Percentiles rank a stretch among this genome's conserved stretches.
These are phyloP conservation scores for Rachycentron canadum DNA, from an alignment of 2,797 vertebrate species.

Conservation along the genomic window DNA sequence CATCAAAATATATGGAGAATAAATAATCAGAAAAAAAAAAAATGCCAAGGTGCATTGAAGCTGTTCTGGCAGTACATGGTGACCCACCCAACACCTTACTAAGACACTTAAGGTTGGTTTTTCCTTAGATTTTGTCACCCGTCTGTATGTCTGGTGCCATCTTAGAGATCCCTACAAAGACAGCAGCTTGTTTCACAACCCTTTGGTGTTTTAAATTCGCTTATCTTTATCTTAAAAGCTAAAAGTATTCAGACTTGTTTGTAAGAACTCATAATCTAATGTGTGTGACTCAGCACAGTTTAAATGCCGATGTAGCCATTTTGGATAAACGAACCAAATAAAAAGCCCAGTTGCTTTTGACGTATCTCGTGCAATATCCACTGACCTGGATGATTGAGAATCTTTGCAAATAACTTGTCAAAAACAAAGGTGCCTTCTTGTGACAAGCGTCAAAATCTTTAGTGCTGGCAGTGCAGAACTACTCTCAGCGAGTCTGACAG, in stretches of 20 bases:
- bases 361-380: not conserved
- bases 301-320: not conserved
- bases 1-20: not conserved
- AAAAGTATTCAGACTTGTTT: not conserved
- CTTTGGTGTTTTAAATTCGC: not conserved
- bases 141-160: not conserved
- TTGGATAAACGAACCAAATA: too few relatives aligned
- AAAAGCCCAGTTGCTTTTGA: not conserved
- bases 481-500: not conserved
- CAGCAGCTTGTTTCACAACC: not conserved
- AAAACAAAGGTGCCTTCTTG: not conserved
- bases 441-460: conserved; percentile 19
- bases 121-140: not conserved
- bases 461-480: not conserved
- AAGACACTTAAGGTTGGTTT: not conserved
- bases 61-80: not conserved
- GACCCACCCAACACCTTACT: not conserved
- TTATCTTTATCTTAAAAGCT: too few relatives aligned
- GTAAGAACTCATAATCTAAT: fast-evolving
- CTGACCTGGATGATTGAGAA: not conserved
- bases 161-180: not conserved
- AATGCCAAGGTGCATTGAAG: not conserved
- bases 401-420: conserved; percentile 10
- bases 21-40: not conserved
- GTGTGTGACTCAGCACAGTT: not conserved